Base-by-base conservation (phyloP, 2,888 invertebrate genomes). In the Zele albiditarsus region DNA sequence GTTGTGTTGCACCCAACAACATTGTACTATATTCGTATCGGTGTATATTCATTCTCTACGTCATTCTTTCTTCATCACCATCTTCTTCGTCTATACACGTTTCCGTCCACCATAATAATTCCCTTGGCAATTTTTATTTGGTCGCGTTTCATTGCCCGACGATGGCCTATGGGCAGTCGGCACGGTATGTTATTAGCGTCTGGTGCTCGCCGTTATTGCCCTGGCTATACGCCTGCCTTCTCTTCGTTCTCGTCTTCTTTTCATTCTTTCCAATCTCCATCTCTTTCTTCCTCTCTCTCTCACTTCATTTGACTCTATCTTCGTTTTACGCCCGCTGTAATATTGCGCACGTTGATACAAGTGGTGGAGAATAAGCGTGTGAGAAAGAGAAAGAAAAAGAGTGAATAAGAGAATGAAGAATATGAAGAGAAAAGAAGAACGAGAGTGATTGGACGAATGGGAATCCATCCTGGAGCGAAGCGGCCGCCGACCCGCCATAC, bases 101-200 rank as follows among this genome's bases (percentile, higher is more conserved):
- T 85, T 85, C 84, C 88, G 86, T 87, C 88, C 87, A 87, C 89
- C 88, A 89, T 89, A 89, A 89, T 89, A 89, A 89, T 89, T 87
- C 85, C 85, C 68, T 71, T 42, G 80, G 70, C 65, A 72, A 87
- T 88, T 89, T 89, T 88, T 88, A 85, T 88, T 89, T 89, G 81
- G 85, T 86, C 86, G 84, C 85, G 85, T 89, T 89, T 87, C 85
- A 86, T 87, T 88, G 88, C 86, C 83, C 79, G 84, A 82, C 77
- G 84, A 89, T 88, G 87, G 89, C 89, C 89, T 89, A 89, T 89
- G 89, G 89, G 86, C 87, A 87, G 86, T 85, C 85, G 84, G 87
- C 85, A 86, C 82, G 87, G 86, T 88, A 89, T 89, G 89, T 89
- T 89, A 89, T 89, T 89, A 89, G 88, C 89, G 89, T 89, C 89